Conservation (phyloP, 2,888 invertebrate species). For the Strigamia maritima region DNA sequence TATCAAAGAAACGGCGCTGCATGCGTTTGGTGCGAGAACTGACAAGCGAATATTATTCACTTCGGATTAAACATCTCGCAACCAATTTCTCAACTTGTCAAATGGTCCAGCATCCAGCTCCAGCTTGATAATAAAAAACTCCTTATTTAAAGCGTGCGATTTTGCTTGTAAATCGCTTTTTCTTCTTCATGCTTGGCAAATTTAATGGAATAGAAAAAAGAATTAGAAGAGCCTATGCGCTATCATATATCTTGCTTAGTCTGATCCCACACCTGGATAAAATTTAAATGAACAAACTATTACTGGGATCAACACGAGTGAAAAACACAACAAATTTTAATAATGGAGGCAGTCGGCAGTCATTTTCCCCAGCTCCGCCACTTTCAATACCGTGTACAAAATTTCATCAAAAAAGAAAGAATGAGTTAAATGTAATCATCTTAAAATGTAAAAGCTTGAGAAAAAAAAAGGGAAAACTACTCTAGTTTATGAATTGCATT, state of each 20-base stretch:
- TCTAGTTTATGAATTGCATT: no score
- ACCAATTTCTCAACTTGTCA: conserved; percentile 5
- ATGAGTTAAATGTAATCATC: no score
- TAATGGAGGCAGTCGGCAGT: not conserved
- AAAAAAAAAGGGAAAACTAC: no score
- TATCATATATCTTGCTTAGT: not conserved
- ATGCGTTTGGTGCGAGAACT: not conserved
- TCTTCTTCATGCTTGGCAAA: conserved; percentile 1
- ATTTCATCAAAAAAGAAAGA: no score
- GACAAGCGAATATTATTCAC: conserved; percentile 7
- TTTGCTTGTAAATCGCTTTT: not conserved
- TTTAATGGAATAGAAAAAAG: not conserved
- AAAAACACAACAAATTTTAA: not conserved
- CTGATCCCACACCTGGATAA: not conserved
- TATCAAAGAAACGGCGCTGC: not conserved
- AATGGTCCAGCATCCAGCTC: no score
- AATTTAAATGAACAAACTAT: not conserved
- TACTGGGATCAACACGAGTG: not conserved
- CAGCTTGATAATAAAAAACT: not conserved
- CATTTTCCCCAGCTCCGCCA: not conserved
- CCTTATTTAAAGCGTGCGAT: conserved; percentile 2
- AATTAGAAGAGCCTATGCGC: not conserved
- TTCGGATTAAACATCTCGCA: conserved; percentile 16
- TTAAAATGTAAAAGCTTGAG: no score
- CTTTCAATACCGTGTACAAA: no score